These are phyloP conservation scores for Apis florea DNA, from an alignment of 1,140 invertebrate genomes.

Conservation along the genomic window DNA sequence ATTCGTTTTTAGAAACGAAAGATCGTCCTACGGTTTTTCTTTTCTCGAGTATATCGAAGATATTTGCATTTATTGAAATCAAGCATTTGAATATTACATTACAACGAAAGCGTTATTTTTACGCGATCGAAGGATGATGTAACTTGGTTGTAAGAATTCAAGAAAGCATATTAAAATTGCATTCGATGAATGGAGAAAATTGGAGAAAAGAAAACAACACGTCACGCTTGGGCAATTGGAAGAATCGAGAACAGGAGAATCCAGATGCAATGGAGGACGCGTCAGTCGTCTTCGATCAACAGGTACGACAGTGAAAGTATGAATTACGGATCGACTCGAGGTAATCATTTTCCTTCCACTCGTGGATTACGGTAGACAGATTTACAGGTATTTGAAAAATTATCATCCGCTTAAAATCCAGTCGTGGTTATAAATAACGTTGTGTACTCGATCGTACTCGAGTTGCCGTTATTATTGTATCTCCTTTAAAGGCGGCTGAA, in stretches of 20 bases:
- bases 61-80: too few species aligned
- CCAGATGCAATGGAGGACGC: background rate
- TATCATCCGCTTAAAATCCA: background rate
- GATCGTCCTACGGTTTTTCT: too few species aligned
- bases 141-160: background rate
- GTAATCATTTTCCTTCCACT: background rate
- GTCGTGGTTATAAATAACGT: background rate
- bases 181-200: background rate
- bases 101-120: too few species aligned
- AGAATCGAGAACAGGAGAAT: background rate
- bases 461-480: background rate
- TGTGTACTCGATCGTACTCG: background rate
- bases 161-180: background rate
- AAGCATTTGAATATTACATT: too few species aligned
- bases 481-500: too few species aligned
- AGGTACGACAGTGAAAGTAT: conserved; percentile 44
- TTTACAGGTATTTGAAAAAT: background rate
- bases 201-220: background rate
- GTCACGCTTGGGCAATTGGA: background rate
- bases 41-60: too few species aligned
- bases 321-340: conserved; percentile 22
- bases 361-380: background rate
- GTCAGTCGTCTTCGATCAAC: conserved; percentile 29
- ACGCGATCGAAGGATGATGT: background rate
- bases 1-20: too few species aligned